Conservation (phyloP, 92 coral and sea anemone genomes). For the Palythoa grandiflora region DNA sequence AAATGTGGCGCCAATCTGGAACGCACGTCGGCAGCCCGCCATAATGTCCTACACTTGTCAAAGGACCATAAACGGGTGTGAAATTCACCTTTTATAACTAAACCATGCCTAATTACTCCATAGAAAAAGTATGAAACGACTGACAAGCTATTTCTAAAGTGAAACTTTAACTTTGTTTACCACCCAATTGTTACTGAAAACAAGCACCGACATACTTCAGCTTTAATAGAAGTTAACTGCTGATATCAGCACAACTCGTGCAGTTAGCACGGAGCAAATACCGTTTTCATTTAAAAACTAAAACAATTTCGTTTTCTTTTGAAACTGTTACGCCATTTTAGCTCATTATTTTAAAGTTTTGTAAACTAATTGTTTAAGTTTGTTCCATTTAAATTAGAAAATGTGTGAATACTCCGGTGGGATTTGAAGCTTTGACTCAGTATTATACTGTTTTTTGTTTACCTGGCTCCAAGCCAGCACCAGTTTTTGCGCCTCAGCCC, state of each 20-base stretch:
- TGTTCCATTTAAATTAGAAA: background rate
- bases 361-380: background rate
- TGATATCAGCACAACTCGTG: background rate
- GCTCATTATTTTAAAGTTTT: background rate
- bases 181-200: background rate
- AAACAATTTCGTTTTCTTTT: background rate
- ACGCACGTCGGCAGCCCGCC: constrained; percentile 71
- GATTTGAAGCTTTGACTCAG: background rate
- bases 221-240: background rate
- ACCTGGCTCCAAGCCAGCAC: background rate
- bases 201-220: background rate
- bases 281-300: background rate
- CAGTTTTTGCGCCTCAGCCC: background rate
- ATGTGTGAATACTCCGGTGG: background rate
- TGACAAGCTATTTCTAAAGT: background rate
- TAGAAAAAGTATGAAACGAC: constrained; percentile 1
- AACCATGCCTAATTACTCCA: background rate
- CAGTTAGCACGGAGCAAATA: background rate
- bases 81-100: background rate
- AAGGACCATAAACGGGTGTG: constrained; percentile 29
- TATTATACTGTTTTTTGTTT: background rate
- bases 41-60: constrained; percentile 52
- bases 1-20: constrained; percentile 82
- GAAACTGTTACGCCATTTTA: background rate
- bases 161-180: background rate